phyloP scores from a whole-genome alignment of 2,888 invertebrate species.

The Caenorhabditis sp. region DNA sequence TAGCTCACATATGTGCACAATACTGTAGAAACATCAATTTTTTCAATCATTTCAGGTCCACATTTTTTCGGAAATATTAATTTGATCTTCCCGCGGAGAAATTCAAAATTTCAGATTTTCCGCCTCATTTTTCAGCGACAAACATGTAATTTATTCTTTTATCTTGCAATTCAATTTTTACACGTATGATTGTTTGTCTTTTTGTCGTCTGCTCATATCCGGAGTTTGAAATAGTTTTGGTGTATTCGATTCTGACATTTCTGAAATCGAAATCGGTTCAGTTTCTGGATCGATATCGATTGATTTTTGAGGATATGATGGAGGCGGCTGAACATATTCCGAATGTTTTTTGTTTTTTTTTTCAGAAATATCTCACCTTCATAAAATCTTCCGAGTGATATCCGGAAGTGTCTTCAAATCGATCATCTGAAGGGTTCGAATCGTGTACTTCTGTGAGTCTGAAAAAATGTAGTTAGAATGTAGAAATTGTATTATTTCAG shows the following conservation, averaged over 20 bases:
- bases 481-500: neutral
- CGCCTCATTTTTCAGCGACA: too few relatives aligned
- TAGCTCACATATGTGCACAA: too few relatives aligned
- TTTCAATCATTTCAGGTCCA: too few relatives aligned
- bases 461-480: neutral
- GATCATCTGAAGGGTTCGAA: neutral
- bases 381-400: neutral
- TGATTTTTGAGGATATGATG: neutral
- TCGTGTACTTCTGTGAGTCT: neutral
- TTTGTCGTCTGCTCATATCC: conserved; percentile 6
- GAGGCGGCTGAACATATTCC: neutral
- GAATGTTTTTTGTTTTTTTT: neutral
- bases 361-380: neutral
- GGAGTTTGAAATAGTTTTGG: conserved; percentile 30
- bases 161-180: conserved; percentile 6
- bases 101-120: too few relatives aligned
- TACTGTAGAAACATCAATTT: too few relatives aligned
- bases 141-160: neutral
- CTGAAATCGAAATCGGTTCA: conserved; percentile 36
- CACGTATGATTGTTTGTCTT: conserved; percentile 37
- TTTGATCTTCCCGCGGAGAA: neutral
- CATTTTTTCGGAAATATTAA: too few relatives aligned
- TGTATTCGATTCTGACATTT: conserved; percentile 30
- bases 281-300: conserved; percentile 2
- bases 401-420: conserved; percentile 2